Evolutionary conservation across 2,888 invertebrate species (phyloP), one percentile per base, ranked within the genome.

Genomic region (Hirtodrosophila confusa): DNA sequence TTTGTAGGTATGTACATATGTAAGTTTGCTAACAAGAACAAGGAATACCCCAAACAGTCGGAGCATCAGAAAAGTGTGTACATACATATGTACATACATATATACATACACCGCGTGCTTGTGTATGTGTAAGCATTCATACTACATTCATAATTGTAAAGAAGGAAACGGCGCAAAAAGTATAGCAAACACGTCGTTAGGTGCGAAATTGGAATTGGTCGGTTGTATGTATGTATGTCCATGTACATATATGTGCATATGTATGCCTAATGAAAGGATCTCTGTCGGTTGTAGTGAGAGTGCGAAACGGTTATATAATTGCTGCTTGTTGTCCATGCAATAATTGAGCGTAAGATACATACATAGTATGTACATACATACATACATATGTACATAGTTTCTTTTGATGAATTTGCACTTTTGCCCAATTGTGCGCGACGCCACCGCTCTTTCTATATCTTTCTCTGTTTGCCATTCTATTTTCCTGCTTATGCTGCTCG

Each of bases 361-460:
- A 31, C 31, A 6, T 9, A 31, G n/a, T 31, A 31, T 7, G 7
- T 31, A 31, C 31, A 31, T 31, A 31, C 31, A 31, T 31, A 31
- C 31, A 6, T 9, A 31, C 9, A 33, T 33, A 41, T 41, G 40
- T 69, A 56, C 31, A 40, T 35, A 27, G 29, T 69, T 40, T 40
- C 35, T 68, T 60, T 49, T 49, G 57, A 79, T 70, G 67, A 79
- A 70, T 70, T 57, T 70, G 60, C 63, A 63, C 39, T 60, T 61
- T 75, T 50, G 51, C 41, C 40, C 56, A 54, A 56, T 56, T 60
- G 50, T 60, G 49, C 24, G 44, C 73, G 47, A 55, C 50, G 51
- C 51, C 55, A 55, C 31, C 70, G 63, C 56, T 31, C 29, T 35
- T 17, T 17, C 11, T 27, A 5, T 5, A 3, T 49, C 49, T 24